phyloP scores from a whole-genome alignment of 2,888 invertebrate genomes.

The Embidobia sp. region DNA sequence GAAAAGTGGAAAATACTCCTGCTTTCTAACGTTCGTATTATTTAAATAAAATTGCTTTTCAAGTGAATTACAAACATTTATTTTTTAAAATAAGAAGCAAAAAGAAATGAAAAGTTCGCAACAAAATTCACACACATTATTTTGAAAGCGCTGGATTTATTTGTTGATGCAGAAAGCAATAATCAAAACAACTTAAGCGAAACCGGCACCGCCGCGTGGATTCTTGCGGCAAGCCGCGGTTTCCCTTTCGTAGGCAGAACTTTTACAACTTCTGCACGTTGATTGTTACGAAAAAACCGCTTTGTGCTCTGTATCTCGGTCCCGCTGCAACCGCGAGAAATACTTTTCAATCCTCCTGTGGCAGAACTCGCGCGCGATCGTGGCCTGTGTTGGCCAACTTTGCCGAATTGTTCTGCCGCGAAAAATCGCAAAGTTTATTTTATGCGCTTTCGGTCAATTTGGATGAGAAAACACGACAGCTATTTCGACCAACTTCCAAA shows the following conservation, averaged over 20 bases:
- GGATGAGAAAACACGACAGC: constrained; percentile 5
- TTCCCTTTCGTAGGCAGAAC: constrained; percentile 23
- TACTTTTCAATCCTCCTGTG: constrained; percentile 42
- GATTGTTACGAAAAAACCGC: constrained; percentile 42
- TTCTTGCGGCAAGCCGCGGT: constrained; percentile 33
- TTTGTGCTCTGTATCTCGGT: constrained; percentile 35
- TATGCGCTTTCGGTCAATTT: constrained; percentile 26
- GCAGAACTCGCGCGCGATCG: constrained; percentile 26
- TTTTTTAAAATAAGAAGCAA: too few relatives aligned
- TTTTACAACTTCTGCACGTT: constrained; percentile 45
- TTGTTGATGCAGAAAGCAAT: too few relatives aligned
- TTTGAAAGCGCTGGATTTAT: too few relatives aligned
- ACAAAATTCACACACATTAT: too few relatives aligned
- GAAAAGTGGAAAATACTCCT: too few relatives aligned
- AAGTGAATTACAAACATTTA: too few relatives aligned
- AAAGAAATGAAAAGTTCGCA: too few relatives aligned
- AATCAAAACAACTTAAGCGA: constrained; percentile 18
- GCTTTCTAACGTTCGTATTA: too few relatives aligned
- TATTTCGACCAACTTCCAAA: not conserved
- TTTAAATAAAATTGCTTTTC: too few relatives aligned
- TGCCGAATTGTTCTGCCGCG: constrained; percentile 41
- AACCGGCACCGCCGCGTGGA: not conserved
- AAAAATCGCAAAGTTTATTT: constrained; percentile 49
- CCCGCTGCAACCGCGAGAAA: constrained; percentile 28
- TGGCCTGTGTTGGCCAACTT: constrained; percentile 42